Evolutionary conservation across 2,888 invertebrate genomes (phyloP).

Genomic region (Cheilosia vulpina): DNA sequence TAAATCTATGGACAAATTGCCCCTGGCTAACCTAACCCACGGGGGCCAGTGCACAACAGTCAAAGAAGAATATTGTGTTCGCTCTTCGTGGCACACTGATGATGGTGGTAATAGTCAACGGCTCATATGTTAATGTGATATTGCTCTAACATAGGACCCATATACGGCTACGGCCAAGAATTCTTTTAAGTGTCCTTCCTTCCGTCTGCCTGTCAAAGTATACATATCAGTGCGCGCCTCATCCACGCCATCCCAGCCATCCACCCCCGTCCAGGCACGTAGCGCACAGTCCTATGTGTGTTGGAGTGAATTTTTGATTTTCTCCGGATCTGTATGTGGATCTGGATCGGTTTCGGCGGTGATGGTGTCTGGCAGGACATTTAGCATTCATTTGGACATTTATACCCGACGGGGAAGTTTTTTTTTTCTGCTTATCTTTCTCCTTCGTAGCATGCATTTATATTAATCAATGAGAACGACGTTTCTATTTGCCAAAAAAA

Average conservation of each 20-base stretch:
- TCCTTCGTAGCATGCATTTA: slow-evolving; percentile 60
- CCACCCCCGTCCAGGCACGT: slow-evolving; percentile 7
- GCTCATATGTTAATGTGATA: slow-evolving; percentile 75
- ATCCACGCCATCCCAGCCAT: background rate
- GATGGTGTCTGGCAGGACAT: slow-evolving; percentile 60
- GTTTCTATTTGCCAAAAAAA: slow-evolving; percentile 43
- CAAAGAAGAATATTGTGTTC: slow-evolving; percentile 21
- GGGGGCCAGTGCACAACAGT: slow-evolving; percentile 3
- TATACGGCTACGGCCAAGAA: slow-evolving; percentile 47
- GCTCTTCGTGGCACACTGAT: background rate
- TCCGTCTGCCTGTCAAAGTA: slow-evolving; percentile 49
- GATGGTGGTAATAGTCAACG: slow-evolving; percentile 68
- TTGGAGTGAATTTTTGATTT: slow-evolving; percentile 72
- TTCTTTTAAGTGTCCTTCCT: slow-evolving; percentile 71
- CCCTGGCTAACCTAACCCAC: slow-evolving; percentile 56
- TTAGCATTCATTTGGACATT: slow-evolving; percentile 71
- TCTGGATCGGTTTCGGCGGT: slow-evolving; percentile 11
- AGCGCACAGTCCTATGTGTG: slow-evolving; percentile 15
- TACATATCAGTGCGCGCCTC: slow-evolving; percentile 54
- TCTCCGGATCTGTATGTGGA: background rate
- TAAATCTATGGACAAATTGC: slow-evolving; percentile 75
- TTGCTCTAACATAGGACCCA: slow-evolving; percentile 51
- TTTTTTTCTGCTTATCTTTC: slow-evolving; percentile 42
- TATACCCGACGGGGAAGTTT: slow-evolving; percentile 55
- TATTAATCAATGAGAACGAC: slow-evolving; percentile 67